Evolutionary conservation across 2,113 vertebrate species (phyloP).

Genomic region (Empidonax alnorum): DNA sequence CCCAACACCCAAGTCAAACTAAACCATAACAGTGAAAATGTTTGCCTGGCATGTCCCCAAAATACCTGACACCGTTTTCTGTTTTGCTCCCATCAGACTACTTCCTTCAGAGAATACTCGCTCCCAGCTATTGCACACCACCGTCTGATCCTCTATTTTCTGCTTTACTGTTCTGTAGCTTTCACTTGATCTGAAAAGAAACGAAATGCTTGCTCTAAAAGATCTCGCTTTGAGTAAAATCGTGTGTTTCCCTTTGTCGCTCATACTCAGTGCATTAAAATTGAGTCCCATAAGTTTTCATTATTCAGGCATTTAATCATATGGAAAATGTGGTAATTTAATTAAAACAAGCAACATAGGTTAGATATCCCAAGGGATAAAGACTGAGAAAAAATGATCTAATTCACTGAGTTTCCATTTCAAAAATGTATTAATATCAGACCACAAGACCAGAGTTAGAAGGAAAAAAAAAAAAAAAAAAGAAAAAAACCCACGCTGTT

Average conservation of each 20-base stretch:
- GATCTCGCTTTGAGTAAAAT: conserved; percentile 71
- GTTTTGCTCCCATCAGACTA: background rate
- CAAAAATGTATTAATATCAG: conserved; percentile 74
- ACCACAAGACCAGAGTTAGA: conserved; percentile 62
- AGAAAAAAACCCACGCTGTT: background rate
- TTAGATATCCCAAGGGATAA: conserved; percentile 62
- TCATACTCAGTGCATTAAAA: conserved; percentile 59
- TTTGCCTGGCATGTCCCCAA: background rate
- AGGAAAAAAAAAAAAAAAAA: background rate
- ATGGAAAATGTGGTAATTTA: conserved; percentile 81
- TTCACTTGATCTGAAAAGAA: conserved; percentile 18
- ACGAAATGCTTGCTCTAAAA: conserved; percentile 52
- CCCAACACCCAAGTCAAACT: background rate
- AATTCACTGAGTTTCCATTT: conserved; percentile 75
- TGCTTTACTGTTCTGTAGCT: background rate
- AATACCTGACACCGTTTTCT: background rate
- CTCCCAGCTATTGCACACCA: background rate
- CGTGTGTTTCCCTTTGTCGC: conserved; percentile 19
- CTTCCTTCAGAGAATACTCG: background rate
- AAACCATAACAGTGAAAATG: background rate
- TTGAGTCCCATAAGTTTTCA: conserved; percentile 70
- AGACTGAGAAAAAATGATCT: conserved; percentile 73
- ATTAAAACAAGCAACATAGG: conserved; percentile 77
- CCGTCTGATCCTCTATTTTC: background rate
- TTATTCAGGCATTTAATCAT: conserved; percentile 77